Percentiles rank a stretch among this genome's conserved stretches.
Evolutionary conservation across 2,113 vertebrate species (phyloP).

Genomic region (Myotis yumanensis): DNA sequence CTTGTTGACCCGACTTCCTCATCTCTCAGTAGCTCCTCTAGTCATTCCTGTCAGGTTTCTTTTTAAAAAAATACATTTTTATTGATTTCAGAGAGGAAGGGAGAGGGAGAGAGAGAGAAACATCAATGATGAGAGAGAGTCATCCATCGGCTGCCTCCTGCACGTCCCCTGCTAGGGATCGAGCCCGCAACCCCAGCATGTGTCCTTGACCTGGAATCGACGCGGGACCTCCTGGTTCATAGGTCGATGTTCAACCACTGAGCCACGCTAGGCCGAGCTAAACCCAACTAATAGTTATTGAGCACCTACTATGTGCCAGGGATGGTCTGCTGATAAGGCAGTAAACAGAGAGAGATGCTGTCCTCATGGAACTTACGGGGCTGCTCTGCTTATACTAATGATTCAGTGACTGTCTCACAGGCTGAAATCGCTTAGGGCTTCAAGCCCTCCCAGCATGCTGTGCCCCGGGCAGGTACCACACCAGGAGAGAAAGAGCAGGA

Average conservation of each 20-base stretch:
- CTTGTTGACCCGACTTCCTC: neutral
- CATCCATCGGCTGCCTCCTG: no score
- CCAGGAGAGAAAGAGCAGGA: conserved; percentile 1
- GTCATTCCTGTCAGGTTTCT: neutral
- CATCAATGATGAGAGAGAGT: no score
- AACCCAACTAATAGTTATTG: neutral
- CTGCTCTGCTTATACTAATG: neutral
- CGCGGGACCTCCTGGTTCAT: no score
- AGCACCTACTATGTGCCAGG: neutral
- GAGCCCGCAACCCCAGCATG: no score
- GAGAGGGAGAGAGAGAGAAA: no score
- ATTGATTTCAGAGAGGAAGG: no score
- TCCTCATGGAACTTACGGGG: neutral
- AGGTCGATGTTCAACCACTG: no score
- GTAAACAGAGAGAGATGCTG: neutral
- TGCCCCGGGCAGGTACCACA: neutral
- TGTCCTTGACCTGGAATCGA: no score
- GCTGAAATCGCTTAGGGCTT: conserved; percentile 31
- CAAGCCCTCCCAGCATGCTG: conserved; percentile 23
- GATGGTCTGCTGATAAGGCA: neutral
- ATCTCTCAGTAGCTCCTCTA: neutral
- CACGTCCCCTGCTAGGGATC: no score
- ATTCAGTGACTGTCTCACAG: neutral
- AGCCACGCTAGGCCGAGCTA: neutral
- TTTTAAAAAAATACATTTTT: no score